Conservation (phyloP, 2,113 vertebrate genomes). For the Nesoenas mayeri region DNA sequence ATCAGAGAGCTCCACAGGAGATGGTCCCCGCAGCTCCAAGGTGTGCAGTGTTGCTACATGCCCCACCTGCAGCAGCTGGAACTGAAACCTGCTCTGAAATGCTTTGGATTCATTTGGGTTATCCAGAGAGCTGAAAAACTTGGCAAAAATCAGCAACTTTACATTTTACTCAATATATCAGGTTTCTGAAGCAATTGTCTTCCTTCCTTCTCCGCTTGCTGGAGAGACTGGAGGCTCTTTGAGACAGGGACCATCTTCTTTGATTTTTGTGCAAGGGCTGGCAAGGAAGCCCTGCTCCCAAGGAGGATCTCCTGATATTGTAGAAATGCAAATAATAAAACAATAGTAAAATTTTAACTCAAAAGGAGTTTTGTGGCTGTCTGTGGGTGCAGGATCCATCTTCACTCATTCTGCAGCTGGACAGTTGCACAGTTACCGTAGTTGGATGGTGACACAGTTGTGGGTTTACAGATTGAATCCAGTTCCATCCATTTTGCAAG, state of each 20-base stretch:
- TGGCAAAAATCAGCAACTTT: background rate
- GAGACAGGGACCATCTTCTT: background rate
- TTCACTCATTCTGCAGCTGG: background rate
- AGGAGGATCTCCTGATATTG: too few relatives aligned
- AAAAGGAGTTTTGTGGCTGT: background rate
- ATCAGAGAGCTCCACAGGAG: background rate
- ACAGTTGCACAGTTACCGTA: accelerated
- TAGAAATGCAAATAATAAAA: background rate
- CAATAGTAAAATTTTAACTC: background rate
- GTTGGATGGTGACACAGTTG: accelerated
- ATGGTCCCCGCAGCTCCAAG: accelerated
- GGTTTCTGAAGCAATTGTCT: background rate
- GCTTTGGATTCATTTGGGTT: background rate
- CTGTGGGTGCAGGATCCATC: background rate
- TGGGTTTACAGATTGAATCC: background rate
- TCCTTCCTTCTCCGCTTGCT: background rate
- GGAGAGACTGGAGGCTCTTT: background rate
- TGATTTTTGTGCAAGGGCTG: background rate
- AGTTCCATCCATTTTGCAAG: background rate
- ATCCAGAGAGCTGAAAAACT: background rate
- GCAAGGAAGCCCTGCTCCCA: background rate
- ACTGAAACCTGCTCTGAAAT: background rate
- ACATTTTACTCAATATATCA: background rate
- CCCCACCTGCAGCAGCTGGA: accelerated
- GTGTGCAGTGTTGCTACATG: background rate